Evolutionary conservation across 2,888 invertebrate species (phyloP).

Genomic region (Scotopteryx bipunctaria): DNA sequence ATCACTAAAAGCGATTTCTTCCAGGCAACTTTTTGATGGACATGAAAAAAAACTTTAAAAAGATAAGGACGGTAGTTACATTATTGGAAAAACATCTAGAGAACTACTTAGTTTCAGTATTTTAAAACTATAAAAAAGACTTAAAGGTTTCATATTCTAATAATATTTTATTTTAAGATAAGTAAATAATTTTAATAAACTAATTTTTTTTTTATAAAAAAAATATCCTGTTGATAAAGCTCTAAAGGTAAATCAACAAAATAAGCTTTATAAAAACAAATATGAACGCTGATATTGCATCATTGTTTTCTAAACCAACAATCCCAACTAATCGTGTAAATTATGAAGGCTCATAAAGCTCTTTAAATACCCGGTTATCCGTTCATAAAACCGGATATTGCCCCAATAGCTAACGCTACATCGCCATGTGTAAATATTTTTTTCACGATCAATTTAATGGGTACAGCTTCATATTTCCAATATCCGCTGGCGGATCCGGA

Average conservation of each 20-base stretch:
- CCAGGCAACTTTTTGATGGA: too few species aligned
- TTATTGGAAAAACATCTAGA: too few species aligned
- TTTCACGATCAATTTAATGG: slow-evolving; percentile 48
- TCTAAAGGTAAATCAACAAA: neutral
- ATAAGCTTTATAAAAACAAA: neutral
- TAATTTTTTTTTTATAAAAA: too few species aligned
- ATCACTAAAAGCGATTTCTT: too few species aligned
- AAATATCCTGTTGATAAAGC: too few species aligned
- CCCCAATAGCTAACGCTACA: slow-evolving; percentile 23
- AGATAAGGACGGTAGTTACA: too few species aligned
- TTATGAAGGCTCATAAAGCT: slow-evolving; percentile 19
- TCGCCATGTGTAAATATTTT: slow-evolving; percentile 40
- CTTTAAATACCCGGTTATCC: slow-evolving; percentile 15
- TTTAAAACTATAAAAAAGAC: too few species aligned
- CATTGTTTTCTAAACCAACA: slow-evolving; percentile 9
- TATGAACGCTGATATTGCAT: neutral
- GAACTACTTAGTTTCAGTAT: too few species aligned
- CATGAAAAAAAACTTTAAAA: too few species aligned
- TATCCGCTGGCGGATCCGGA: slow-evolving; percentile 45
- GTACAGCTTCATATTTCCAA: slow-evolving; percentile 36
- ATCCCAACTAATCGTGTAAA: slow-evolving; percentile 15
- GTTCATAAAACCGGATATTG: slow-evolving; percentile 21
- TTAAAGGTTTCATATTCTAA: too few species aligned
- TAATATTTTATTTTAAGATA: too few species aligned
- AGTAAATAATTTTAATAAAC: too few species aligned